Evolutionary conservation across 2,888 invertebrate genomes (phyloP).

Genomic region (Helleia helle): DNA sequence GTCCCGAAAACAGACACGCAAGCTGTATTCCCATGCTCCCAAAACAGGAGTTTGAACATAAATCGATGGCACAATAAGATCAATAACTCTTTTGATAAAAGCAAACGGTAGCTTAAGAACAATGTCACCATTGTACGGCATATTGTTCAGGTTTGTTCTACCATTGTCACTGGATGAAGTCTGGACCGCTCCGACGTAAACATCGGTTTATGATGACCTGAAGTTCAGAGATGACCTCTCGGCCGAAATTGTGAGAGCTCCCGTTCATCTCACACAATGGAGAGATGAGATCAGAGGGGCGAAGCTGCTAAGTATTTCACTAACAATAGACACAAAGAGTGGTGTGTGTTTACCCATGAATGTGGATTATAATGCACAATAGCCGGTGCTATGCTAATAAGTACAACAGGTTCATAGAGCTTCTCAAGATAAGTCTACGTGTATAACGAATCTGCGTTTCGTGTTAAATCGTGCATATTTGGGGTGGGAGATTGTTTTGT

Average conservation of each 20-base stretch:
- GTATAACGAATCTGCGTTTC: constrained; percentile 73
- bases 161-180: constrained; percentile 45
- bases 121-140: constrained; percentile 45
- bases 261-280: constrained; percentile 45
- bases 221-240: constrained; percentile 56
- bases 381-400: constrained; percentile 58
- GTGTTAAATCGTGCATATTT: constrained; percentile 67
- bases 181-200: constrained; percentile 28
- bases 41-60: constrained; percentile 50
- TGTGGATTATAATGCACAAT: constrained; percentile 60
- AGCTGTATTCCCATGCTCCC: constrained; percentile 46
- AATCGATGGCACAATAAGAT: constrained; percentile 59
- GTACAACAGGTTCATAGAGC: constrained; percentile 64
- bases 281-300: constrained; percentile 57
- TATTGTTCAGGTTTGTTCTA: constrained; percentile 31
- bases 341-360: constrained; percentile 74
- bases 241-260: constrained; percentile 39
- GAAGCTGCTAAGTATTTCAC: constrained; percentile 66
- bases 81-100: constrained; percentile 63
- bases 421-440: constrained; percentile 65
- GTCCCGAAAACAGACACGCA: constrained; percentile 24
- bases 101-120: constrained; percentile 65
- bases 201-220: constrained; percentile 52
- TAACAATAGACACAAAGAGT: constrained; percentile 61
- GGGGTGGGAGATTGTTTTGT: constrained; percentile 35